Conservation (phyloP, 2,888 invertebrate species). For the Cremastobaeus sp. region DNA sequence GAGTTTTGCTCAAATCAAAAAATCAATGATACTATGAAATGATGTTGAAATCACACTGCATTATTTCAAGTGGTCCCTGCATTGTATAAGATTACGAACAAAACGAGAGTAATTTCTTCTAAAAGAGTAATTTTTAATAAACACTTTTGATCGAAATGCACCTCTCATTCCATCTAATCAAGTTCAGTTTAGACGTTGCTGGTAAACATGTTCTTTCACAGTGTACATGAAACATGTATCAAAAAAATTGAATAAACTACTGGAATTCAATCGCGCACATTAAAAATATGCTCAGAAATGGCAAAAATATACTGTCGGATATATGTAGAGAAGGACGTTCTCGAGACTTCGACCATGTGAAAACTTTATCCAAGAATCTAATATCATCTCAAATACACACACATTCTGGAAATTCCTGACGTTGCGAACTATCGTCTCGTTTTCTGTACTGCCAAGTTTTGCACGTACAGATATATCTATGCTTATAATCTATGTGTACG, state of each 20-base stretch:
- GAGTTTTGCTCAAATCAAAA: constrained; percentile 62
- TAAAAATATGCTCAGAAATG: too few relatives aligned
- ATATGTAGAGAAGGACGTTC: constrained; percentile 64
- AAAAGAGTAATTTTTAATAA: too few relatives aligned
- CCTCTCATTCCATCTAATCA: too few relatives aligned
- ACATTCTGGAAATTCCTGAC: constrained; percentile 74
- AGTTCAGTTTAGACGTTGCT: background rate
- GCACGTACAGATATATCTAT: constrained; percentile 50
- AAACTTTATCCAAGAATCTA: constrained; percentile 78
- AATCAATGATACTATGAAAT: constrained; percentile 63
- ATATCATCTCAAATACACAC: constrained; percentile 76
- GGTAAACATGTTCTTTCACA: too few relatives aligned
- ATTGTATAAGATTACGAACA: constrained; percentile 25
- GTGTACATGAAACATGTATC: too few relatives aligned
- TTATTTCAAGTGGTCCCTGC: constrained; percentile 3
- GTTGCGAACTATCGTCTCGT: constrained; percentile 61
- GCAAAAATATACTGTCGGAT: constrained; percentile 36
- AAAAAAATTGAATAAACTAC: too few relatives aligned
- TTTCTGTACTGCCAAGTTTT: constrained; percentile 59
- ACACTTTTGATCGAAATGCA: too few relatives aligned
- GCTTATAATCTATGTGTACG: constrained; percentile 46
- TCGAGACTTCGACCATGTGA: constrained; percentile 73
- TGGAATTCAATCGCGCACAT: too few relatives aligned
- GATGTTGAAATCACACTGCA: constrained; percentile 28
- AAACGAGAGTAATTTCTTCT: constrained; percentile 1